Base-by-base conservation (phyloP, 2,113 vertebrate species). In the Chionomys nivalis region DNA sequence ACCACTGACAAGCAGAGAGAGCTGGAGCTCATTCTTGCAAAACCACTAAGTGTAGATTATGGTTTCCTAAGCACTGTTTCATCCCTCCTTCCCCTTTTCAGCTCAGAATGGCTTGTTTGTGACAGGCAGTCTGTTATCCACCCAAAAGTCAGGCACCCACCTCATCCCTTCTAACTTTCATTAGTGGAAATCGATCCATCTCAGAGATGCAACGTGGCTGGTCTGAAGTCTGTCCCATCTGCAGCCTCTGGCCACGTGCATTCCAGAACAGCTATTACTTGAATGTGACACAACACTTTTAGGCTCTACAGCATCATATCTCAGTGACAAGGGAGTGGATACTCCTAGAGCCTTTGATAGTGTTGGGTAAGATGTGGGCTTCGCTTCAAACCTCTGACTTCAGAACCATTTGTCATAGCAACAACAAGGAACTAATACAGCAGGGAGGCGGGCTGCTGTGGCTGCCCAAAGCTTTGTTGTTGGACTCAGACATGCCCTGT, bases 21-120 rank as follows among this genome's bases (percentile, higher is more conserved):
- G 23, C 61, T n/a, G 10, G 44, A 88, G 23, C n/a, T 44, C 44
- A 7, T 86, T 85, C 44, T 97, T 90, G 49, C 92, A 88, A 97
- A 96, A 94, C 16, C 17, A 68, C 58, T 78, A 87, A 87, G 9
- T 10, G 7, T 44, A 39, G 7, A 7, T 6, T 44, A 39, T 79
- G 55, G 83, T 86, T 96, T 95, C 72, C 61, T n/a, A 89, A 52
- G 14, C 76, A n/a, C 7, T 28, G 5, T 39, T 88, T 89, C 78
- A 47, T 52, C 55, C 70, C 70, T 83, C 52, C 93, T 90, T 96
- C 78, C 28, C 89, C 58, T 81, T 90, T 90, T 55, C 4, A 16
- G 73, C 49, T 47, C 42, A 17, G 77, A 58, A 23, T 23, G n/a
- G 7, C 39, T 72, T 65, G 33, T 14, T 82, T 72, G 26, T 39